Percentiles rank a stretch among this genome's conserved stretches.
phyloP scores from a whole-genome alignment of 2,113 vertebrate genomes.

The Haemorhous mexicanus region DNA sequence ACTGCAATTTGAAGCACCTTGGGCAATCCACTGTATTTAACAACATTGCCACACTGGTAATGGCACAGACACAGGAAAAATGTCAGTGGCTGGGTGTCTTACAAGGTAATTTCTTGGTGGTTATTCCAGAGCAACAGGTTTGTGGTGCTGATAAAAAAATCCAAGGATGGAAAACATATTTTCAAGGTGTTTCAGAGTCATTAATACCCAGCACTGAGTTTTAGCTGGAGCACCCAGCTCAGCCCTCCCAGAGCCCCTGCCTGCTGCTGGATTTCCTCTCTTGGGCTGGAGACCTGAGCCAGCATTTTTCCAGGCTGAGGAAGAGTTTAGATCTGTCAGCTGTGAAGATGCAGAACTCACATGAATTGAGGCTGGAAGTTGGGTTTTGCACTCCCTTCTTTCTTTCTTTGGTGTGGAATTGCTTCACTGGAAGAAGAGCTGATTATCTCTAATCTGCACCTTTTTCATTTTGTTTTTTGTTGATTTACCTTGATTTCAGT shows the following conservation, averaged over 20 bases:
- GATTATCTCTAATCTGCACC: constrained; percentile 31
- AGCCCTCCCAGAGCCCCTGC: background rate
- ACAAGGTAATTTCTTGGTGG: background rate
- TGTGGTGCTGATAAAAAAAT: background rate
- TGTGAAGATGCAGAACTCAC: background rate
- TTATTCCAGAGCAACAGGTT: background rate
- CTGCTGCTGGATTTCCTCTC: background rate
- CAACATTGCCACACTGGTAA: background rate
- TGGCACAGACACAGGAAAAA: background rate
- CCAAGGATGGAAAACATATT: background rate
- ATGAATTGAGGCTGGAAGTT: background rate
- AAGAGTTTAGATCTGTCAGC: background rate
- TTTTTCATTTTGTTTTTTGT: constrained; percentile 15
- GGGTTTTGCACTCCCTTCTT: background rate
- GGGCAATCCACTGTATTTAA: background rate
- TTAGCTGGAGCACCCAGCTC: background rate
- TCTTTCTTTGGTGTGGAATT: background rate
- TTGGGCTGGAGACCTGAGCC: background rate
- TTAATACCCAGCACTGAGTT: background rate
- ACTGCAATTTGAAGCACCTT: background rate
- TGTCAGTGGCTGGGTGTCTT: background rate
- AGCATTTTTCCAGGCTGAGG: background rate
- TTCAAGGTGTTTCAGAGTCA: background rate
- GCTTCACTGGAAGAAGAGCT: constrained; percentile 34
- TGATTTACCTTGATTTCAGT: constrained; percentile 55